Percentiles rank a stretch among this genome's conserved stretches.
Evolutionary conservation across 2,113 vertebrate species (phyloP).

Genomic region (Drymodes brunneopygia): DNA sequence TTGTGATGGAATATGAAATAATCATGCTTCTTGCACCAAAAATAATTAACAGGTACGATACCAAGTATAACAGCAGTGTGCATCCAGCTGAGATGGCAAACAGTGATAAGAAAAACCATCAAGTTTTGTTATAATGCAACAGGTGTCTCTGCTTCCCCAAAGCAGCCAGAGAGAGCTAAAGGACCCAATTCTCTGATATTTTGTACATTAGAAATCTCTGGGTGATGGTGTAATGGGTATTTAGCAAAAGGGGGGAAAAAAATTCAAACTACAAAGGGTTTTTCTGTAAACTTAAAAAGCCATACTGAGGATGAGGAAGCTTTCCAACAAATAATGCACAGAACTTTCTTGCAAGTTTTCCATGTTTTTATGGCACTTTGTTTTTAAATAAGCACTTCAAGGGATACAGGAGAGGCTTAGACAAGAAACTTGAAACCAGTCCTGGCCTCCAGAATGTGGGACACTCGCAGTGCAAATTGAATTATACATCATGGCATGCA

Average conservation of each 20-base stretch:
- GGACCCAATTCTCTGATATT: background rate
- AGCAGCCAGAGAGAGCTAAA: background rate
- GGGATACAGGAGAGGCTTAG: background rate
- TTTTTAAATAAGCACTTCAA: background rate
- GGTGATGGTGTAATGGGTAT: background rate
- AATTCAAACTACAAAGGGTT: background rate
- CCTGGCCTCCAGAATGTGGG: background rate
- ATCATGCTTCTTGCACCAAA: background rate
- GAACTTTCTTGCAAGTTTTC: background rate
- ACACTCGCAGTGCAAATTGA: background rate
- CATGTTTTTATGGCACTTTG: background rate
- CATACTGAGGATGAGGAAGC: background rate
- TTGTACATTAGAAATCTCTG: background rate
- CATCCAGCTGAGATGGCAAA: background rate
- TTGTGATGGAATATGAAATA: background rate
- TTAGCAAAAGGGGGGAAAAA: background rate
- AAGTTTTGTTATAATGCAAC: background rate
- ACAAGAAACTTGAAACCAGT: background rate
- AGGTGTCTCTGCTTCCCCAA: background rate
- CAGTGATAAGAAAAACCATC: background rate
- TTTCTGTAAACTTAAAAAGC: background rate
- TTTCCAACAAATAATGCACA: background rate
- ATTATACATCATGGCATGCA: background rate
- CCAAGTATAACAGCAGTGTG: background rate
- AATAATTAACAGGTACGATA: background rate